Conservation (phyloP, 2,113 vertebrate genomes). For the Seriola rivoliana region DNA sequence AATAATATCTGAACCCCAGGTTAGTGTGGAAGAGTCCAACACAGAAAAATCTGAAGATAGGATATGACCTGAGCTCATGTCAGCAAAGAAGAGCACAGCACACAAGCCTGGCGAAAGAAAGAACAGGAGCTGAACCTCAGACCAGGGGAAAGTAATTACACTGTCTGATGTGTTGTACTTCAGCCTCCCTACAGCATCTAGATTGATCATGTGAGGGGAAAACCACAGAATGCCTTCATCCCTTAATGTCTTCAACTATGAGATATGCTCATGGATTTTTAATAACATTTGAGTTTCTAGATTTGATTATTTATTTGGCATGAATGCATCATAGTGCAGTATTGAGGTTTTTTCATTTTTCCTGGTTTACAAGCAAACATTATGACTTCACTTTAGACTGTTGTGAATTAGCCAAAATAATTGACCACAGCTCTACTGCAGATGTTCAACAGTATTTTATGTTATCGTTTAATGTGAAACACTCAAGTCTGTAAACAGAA, state of each 20-base stretch:
- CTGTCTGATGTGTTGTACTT: neutral
- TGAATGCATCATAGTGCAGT: conserved; percentile 1
- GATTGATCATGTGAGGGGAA: neutral
- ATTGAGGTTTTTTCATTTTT: neutral
- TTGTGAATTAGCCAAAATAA: neutral
- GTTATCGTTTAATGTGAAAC: neutral
- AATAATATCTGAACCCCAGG: neutral
- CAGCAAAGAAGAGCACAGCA: neutral
- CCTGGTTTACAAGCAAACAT: neutral
- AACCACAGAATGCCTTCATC: conserved; percentile 8
- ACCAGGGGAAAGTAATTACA: neutral
- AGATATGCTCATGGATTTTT: neutral
- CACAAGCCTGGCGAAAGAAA: neutral
- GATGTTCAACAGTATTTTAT: neutral
- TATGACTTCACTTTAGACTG: neutral
- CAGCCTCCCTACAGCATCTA: neutral
- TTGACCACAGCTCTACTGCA: neutral
- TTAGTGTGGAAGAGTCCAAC: neutral
- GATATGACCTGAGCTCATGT: neutral
- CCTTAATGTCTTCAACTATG: neutral
- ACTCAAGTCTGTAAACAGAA: neutral
- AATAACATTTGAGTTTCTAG: neutral
- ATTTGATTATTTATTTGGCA: conserved; percentile 15
- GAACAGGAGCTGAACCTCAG: neutral
- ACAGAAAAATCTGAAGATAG: neutral